Evolutionary conservation across 1,140 invertebrate genomes (phyloP).

Genomic region (Trigoniulus corallinus): DNA sequence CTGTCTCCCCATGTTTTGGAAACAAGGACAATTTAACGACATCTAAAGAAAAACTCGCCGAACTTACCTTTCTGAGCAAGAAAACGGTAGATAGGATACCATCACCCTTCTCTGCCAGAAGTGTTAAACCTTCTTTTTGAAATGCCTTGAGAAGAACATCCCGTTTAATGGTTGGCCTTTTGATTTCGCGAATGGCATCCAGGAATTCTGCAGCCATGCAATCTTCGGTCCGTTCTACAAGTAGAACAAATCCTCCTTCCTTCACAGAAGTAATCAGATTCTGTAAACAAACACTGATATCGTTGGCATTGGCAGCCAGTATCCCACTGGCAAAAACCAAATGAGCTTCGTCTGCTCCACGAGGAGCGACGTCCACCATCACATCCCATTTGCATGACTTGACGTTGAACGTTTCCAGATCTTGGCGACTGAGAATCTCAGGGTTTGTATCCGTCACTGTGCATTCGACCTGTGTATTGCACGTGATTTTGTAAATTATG

Average conservation of each 20-base stretch:
- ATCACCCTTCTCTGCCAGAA: constrained; percentile 26
- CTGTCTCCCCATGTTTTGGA: no score
- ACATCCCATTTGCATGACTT: constrained; percentile 20
- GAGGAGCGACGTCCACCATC: constrained; percentile 12
- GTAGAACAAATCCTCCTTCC: constrained; percentile 52
- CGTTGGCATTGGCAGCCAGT: background rate
- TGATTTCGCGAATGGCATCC: background rate
- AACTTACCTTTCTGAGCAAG: constrained; percentile 4
- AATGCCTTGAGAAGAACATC: constrained; percentile 18
- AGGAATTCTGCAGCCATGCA: constrained; percentile 21
- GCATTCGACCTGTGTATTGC: constrained; percentile 1
- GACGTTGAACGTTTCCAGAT: constrained; percentile 19
- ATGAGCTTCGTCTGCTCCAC: constrained; percentile 16
- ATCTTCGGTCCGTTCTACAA: constrained; percentile 47
- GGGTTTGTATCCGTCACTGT: constrained; percentile 9
- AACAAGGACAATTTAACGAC: no score
- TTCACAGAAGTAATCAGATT: constrained; percentile 44
- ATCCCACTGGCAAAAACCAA: constrained; percentile 24
- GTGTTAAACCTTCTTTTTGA: constrained; percentile 26
- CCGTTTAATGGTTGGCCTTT: background rate
- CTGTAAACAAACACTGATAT: constrained; percentile 7
- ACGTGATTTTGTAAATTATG: no score
- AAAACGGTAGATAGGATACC: constrained; percentile 4
- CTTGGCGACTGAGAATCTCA: constrained; percentile 19
- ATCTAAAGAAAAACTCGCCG: background rate